phyloP scores from a whole-genome alignment of 1,140 invertebrate species.

The Caenorhabditis elegans region DNA sequence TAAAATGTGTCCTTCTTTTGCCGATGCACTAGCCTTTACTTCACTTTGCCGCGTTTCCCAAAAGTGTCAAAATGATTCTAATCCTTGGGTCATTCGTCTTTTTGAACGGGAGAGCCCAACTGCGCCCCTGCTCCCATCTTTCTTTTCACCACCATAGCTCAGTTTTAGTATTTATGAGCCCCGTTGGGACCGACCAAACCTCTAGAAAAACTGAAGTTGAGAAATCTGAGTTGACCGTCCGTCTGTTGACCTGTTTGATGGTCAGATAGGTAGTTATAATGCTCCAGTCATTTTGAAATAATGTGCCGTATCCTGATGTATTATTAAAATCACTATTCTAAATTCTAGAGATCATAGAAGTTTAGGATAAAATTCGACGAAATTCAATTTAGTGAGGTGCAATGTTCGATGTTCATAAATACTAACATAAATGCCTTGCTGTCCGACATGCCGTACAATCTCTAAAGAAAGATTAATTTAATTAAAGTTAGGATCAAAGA shows the following conservation, averaged over 20 bases:
- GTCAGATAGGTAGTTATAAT: too few species aligned
- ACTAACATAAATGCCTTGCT: too few species aligned
- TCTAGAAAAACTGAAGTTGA: not conserved
- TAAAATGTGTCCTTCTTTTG: conserved; percentile 4
- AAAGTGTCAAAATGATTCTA: conserved; percentile 32
- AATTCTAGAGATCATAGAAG: too few species aligned
- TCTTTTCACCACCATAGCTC: conserved; percentile 21
- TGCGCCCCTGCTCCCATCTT: not conserved
- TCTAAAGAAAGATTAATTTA: too few species aligned
- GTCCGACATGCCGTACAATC: too few species aligned
- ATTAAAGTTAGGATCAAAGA: too few species aligned
- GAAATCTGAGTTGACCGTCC: not conserved
- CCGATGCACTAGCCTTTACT: not conserved
- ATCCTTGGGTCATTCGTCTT: conserved; percentile 15
- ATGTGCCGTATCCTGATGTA: too few species aligned
- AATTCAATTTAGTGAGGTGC: too few species aligned
- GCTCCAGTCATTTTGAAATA: too few species aligned
- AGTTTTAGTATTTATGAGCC: conserved; percentile 32
- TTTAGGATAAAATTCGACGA: too few species aligned
- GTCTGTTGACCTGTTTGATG: not conserved
- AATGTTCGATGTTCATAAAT: too few species aligned
- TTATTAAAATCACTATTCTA: too few species aligned
- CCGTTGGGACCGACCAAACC: conserved; percentile 1
- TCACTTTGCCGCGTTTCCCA: not conserved
- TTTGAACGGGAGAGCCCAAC: not conserved